phyloP scores from a whole-genome alignment of 1,140 invertebrate species.

The Drosophila saltans region DNA sequence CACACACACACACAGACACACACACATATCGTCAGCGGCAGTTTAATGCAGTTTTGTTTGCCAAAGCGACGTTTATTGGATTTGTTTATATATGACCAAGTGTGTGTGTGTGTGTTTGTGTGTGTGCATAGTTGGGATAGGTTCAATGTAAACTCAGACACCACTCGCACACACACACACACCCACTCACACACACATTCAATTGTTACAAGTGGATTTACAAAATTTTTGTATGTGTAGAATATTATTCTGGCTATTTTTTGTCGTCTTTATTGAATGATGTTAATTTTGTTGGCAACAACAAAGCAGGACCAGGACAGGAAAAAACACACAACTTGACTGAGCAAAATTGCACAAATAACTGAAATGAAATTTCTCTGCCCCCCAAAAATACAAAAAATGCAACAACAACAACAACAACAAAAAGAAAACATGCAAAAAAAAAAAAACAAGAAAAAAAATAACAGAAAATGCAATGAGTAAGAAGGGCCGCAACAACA shows the following conservation, averaged over 20 bases:
- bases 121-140: constrained; percentile 7
- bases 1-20: neutral
- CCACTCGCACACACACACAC: neutral
- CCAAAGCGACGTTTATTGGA: constrained; percentile 31
- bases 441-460: too few relatives aligned
- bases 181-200: neutral
- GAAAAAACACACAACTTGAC: constrained; percentile 69
- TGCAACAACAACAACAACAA: too few relatives aligned
- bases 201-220: neutral
- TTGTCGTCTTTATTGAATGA: constrained; percentile 44
- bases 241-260: constrained; percentile 20
- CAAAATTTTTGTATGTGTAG: constrained; percentile 9
- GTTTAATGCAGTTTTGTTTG: constrained; percentile 53
- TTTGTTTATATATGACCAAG: neutral
- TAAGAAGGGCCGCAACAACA: constrained; percentile 42
- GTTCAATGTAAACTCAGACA: neutral
- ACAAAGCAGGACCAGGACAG: constrained; percentile 36
- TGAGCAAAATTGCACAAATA: constrained; percentile 79
- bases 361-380: constrained; percentile 69
- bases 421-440: neutral
- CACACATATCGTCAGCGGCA: constrained; percentile 9
- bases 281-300: constrained; percentile 38
- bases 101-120: neutral
- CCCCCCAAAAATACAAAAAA: constrained; percentile 27
- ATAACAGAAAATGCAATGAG: constrained; percentile 21